Base-by-base conservation (phyloP, 2,888 invertebrate genomes). In the Dioctria rufipes region DNA sequence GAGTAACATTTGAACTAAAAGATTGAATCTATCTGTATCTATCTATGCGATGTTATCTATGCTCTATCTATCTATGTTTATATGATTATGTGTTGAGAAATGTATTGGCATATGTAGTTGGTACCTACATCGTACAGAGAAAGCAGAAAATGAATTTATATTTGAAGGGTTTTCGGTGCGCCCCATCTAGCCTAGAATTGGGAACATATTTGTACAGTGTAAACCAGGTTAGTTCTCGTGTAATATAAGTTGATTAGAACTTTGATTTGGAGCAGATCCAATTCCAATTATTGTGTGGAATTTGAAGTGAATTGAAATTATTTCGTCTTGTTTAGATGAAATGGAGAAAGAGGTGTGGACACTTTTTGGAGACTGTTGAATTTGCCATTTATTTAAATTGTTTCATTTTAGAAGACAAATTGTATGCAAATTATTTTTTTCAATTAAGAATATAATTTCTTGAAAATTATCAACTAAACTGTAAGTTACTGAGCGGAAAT, bases 231-330 rank as follows among this genome's bases (percentile, higher is more conserved):
- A 69, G 51, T 39, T 25, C 25, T 69, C 11, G 37, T 69, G 69
- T 69, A 69, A 49, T 69, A 69, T 69, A 51, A 69, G 69, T 69
- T 69, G 69, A 69, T 69, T 69, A 69, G 69, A 69, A 51, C 69
- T 51, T 69, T 49, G 51, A 69, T 69, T 69, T 37, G 51, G 37
- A 69, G 37, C 49, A 69, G 69, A 69, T 69, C 69, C 69, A 69
- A 54, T 54, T 54, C 11, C 54, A 54, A 69, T 69, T 69, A 69
- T 69, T 69, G 69, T 69, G 69, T 37, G 69, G 69, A 69, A 69
- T 69, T 69, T 69, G 69, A 69, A 69, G 69, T 51, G 49, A 69
- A 51, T 69, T 39, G 51, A 69, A 69, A 69, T 69, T 69, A 69
- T 46, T 69, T 69, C 51, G 25, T 51, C 37, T 46, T 51, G 69